Base-by-base conservation (phyloP, 2,797 vertebrate genomes). In the Pseudochirops cupreus region DNA sequence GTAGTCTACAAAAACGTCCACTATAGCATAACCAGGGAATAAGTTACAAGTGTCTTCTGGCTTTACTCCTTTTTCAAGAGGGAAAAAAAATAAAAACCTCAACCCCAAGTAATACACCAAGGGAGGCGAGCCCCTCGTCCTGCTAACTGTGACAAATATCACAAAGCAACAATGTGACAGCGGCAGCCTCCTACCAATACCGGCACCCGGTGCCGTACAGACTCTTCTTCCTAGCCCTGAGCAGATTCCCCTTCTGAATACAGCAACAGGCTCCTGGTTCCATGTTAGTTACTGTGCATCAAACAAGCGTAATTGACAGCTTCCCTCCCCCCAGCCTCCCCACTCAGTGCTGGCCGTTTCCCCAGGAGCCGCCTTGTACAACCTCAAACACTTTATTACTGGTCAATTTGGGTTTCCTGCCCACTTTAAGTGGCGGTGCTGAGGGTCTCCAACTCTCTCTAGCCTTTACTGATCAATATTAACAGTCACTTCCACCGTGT, bases 381-480 rank as follows among this genome's bases (percentile, higher is more conserved):
- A 97, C 98, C 99, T 98, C 98, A 97, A 97, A 98, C 98, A 98
- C 98, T 98, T 98, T 98, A 99, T 99, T 99, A 98, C 98, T 98
- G 98, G 97, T 98, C 99, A 99, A 98, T 99, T 98, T 98, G 98
- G 98, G 98, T 98, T 98, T 99, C 97, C 98, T 98, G 98, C 98
- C 98, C 98, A 98, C 98, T 98, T 94, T 98, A 98, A 99, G 98
- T 99, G 98, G 98, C 98, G 98, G 98, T 98, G 98, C 98, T 98
- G 99, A 99, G 98, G 98, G 97, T 98, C 98, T 98, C 98, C 97
- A 98, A 97, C 98, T 98, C 98, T 98, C 98, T 96, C 97, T 94
- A 96, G 98, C 98, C 98, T 98, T 98, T 14, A 28, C 98, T 98
- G 98, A 99, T 99, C 98, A 98, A 99, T 98, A 99, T 96, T 96